Conservation (phyloP, 1,140 invertebrate species). For the Diorhabda elongata region DNA sequence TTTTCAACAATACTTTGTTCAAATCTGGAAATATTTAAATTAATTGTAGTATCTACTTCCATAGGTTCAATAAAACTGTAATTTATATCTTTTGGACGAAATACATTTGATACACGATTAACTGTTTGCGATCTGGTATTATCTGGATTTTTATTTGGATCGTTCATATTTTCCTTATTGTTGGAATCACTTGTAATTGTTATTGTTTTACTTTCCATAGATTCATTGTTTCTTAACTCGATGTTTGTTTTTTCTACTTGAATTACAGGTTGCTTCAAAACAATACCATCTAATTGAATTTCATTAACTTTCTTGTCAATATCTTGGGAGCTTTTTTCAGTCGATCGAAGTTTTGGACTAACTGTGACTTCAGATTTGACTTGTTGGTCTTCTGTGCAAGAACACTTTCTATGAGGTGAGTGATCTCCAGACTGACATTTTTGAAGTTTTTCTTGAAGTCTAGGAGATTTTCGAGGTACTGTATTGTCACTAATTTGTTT, state of each 20-base stretch:
- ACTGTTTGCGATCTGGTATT: not conserved
- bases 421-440: not conserved
- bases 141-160: not conserved
- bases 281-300: not conserved
- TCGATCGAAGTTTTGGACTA: not conserved
- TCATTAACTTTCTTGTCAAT: not conserved
- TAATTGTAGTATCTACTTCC: conserved; percentile 23
- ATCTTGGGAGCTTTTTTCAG: not conserved
- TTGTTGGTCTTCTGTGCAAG: not conserved
- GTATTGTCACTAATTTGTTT: not conserved
- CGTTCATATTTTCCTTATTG: conserved; percentile 25
- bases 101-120: conserved; percentile 23
- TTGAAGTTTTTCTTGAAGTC: conserved; percentile 7
- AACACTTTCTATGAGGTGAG: not conserved
- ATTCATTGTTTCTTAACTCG: conserved; percentile 5
- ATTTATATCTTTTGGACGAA: conserved; percentile 21
- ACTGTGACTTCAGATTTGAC: not conserved
- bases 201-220: conserved; percentile 14
- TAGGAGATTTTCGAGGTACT: conserved; percentile 22
- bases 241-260: not conserved
- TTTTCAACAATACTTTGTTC: conserved; percentile 1
- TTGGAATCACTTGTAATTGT: conserved; percentile 13
- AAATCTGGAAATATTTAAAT: not conserved
- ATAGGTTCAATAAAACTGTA: conserved; percentile 26
- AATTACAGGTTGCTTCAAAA: not conserved